Evolutionary conservation across 2,888 invertebrate genomes (phyloP), one percentile per base, ranked within the genome.

Genomic region (Phortica okadai): DNA sequence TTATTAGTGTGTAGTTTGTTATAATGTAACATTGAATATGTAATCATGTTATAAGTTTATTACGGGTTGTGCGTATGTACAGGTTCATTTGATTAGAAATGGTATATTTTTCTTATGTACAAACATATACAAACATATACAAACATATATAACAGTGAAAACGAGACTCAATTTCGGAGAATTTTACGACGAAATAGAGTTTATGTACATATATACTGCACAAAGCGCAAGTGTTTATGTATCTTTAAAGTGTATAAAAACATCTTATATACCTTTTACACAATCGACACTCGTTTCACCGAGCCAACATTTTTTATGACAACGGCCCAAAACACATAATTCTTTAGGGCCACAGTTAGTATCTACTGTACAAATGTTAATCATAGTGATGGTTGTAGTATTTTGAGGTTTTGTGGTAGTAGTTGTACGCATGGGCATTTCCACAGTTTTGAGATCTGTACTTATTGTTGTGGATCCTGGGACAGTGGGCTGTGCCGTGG

Each of bases 271-370:
- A 92, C 92, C 92, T 92, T 91, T 84, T 80, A 89, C 83, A 85
- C 90, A 90, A 83, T 88, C 82, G 78, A 79, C 79, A 76, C 81
- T 82, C 66, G 77, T 77, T 62, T 78, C 82, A 81, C 80, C 86
- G 83, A 44, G 21, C 3, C 77, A 85, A 81, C 84, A 84, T 81
- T 81, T 89, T 90, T 90, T 93, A 81, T 89, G 92, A 91, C 94
- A 94, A 88, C 91, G 91, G 84, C 93, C 93, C 88, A 92, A 91
- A 83, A 93, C 91, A 91, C 95, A 95, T 80, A 93, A 92, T 91
- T 95, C 94, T 82, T 92, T 92, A 83, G 92, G 90, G 82, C 92
- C 92, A 90, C 95, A 95, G 88, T 95, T 94, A 85, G 91, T 91
- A 90, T 94, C 93, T 86, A 91, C 91, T 84, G 91, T 92, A 92